phyloP scores from a whole-genome alignment of 2,888 invertebrate species.

The Anticlea derivata region DNA sequence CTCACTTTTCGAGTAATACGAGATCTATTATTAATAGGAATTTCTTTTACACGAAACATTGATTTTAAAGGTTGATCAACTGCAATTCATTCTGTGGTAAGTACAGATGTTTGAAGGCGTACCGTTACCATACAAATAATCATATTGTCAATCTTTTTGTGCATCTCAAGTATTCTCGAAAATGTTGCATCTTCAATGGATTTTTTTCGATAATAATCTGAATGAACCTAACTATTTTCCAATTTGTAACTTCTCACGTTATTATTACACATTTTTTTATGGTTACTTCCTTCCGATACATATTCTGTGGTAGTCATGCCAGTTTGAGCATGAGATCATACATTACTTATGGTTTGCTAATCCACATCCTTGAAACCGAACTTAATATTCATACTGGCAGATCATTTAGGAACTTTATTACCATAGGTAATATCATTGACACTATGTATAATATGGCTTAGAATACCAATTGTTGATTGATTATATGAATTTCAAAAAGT shows the following conservation, averaged over 20 bases:
- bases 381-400: constrained; percentile 27
- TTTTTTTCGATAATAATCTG: constrained; percentile 40
- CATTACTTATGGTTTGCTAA: constrained; percentile 23
- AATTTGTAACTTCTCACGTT: constrained; percentile 43
- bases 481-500: too few relatives aligned
- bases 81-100: constrained; percentile 33
- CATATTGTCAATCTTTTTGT: constrained; percentile 32
- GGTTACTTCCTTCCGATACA: constrained; percentile 41
- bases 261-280: constrained; percentile 30
- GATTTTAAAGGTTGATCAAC: constrained; percentile 22
- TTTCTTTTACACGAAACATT: constrained; percentile 54
- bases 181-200: constrained; percentile 32
- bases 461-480: constrained; percentile 17
- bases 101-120: constrained; percentile 78
- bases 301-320: not conserved
- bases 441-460: constrained; percentile 8
- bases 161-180: constrained; percentile 43
- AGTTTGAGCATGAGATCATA: constrained; percentile 26
- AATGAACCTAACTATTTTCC: constrained; percentile 43
- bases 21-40: constrained; percentile 65
- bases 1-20: constrained; percentile 76
- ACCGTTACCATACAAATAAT: constrained; percentile 72
- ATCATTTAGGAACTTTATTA: constrained; percentile 29
- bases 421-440: constrained; percentile 8
- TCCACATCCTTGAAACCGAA: constrained; percentile 26